Conservation (phyloP, 2,797 vertebrate genomes). For the Coregonus ussuriensis region DNA sequence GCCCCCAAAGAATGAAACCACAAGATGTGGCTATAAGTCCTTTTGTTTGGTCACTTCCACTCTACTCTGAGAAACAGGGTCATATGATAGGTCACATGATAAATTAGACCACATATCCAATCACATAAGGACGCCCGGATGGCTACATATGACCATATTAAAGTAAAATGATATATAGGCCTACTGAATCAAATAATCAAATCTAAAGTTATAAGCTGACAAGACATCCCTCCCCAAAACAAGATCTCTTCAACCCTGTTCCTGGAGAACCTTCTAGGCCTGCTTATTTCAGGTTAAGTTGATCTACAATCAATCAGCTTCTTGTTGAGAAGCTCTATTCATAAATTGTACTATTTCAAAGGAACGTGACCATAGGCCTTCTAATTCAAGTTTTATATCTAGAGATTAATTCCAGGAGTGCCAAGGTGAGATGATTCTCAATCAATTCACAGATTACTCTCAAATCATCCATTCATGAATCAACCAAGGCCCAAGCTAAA, state of each 20-base stretch:
- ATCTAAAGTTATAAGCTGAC: background rate
- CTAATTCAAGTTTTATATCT: no score
- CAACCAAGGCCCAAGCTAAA: background rate
- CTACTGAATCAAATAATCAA: background rate
- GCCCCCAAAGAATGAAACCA: slow-evolving; percentile 45
- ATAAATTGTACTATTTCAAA: background rate
- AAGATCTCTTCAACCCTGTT: background rate
- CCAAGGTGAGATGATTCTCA: no score
- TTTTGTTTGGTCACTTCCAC: slow-evolving; percentile 46
- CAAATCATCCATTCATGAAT: no score
- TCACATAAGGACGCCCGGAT: slow-evolving; percentile 28
- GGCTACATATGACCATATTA: slow-evolving; percentile 10
- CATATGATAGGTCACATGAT: slow-evolving; percentile 73
- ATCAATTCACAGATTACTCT: no score
- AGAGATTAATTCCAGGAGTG: no score
- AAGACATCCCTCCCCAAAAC: background rate
- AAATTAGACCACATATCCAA: slow-evolving; percentile 51
- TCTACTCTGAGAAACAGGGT: slow-evolving; percentile 55
- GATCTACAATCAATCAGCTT: background rate
- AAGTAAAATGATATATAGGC: background rate
- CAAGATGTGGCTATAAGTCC: background rate
- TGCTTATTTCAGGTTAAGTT: background rate
- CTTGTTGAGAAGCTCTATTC: background rate
- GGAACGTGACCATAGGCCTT: background rate
- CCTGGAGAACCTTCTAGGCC: slow-evolving; percentile 7